Evolutionary conservation across 2,113 vertebrate genomes (phyloP).

Genomic region (Cyphomyrus discorhynchus): DNA sequence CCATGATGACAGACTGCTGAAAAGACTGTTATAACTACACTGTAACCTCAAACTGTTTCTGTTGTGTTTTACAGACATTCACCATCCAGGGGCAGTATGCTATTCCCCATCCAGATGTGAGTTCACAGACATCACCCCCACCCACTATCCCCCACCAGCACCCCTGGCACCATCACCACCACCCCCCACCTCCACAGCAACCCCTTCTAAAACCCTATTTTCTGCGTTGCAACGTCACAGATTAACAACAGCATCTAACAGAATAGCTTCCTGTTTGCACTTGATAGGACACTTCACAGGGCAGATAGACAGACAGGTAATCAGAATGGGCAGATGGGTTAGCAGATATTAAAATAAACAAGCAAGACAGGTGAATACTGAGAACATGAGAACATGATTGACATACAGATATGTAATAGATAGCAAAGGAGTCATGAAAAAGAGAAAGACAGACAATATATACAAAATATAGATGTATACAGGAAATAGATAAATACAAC

Average conservation of each 20-base stretch:
- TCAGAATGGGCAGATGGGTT: neutral
- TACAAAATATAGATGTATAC: neutral
- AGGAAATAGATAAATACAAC: neutral
- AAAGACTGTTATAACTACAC: neutral
- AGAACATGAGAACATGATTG: neutral
- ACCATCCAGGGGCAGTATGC: slow-evolving; percentile 84
- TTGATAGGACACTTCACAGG: neutral
- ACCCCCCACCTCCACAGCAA: slow-evolving; percentile 32
- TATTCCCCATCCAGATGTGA: slow-evolving; percentile 88
- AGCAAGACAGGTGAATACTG: neutral
- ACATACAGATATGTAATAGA: neutral
- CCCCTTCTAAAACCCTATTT: slow-evolving; percentile 45
- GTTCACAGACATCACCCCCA: slow-evolving; percentile 58
- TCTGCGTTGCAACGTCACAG: neutral
- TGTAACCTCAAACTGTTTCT: slow-evolving; percentile 28
- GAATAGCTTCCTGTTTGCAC: slow-evolving; percentile 41
- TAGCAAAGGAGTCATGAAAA: neutral
- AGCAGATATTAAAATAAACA: neutral
- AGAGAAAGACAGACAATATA: neutral
- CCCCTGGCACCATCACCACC: neutral
- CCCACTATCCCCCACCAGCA: neutral
- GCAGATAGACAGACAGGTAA: neutral
- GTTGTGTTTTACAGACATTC: slow-evolving; percentile 70
- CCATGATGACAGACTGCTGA: neutral
- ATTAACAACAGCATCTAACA: slow-evolving; percentile 41